Percentiles rank a stretch among this genome's conserved stretches.
Conservation (phyloP, 2,888 invertebrate species). For the Drosophila suboccidentalis region DNA sequence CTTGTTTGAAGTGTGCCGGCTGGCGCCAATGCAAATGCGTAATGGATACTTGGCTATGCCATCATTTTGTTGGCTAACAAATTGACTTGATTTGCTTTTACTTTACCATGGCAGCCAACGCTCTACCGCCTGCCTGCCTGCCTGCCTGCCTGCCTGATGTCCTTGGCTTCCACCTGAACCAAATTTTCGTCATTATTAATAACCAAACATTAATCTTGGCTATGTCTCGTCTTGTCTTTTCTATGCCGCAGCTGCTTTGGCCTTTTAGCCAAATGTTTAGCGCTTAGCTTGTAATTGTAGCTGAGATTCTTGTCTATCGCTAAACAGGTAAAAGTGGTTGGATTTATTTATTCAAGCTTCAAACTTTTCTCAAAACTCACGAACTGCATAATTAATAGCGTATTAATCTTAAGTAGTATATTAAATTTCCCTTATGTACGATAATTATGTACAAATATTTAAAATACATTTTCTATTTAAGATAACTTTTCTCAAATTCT, state of each 20-base stretch:
- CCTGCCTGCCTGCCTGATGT: conserved; percentile 13
- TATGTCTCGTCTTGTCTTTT: conserved; percentile 31
- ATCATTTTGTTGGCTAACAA: conserved; percentile 60
- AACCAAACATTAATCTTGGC: conserved; percentile 70
- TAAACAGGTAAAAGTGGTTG: conserved; percentile 39
- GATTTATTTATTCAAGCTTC: conserved; percentile 28
- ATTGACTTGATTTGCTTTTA: conserved; percentile 70
- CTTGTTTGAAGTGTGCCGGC: conserved; percentile 18
- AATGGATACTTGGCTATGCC: conserved; percentile 67
- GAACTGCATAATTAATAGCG: conserved; percentile 54
- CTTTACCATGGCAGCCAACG: conserved; percentile 32
- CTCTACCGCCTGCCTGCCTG: conserved; percentile 5
- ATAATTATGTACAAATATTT: conserved; percentile 27
- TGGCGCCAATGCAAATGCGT: conserved; percentile 70
- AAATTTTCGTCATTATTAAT: conserved; percentile 63
- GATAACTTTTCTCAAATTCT: background rate
- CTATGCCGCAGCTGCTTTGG: conserved; percentile 59
- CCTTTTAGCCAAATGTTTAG: conserved; percentile 62
- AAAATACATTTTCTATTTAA: no score
- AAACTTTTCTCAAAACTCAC: conserved; percentile 34
- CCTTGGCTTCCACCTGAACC: conserved; percentile 51
- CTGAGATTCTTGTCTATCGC: conserved; percentile 54
- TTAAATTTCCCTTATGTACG: conserved; percentile 4
- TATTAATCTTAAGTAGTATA: conserved; percentile 28
- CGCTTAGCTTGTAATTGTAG: conserved; percentile 67